phyloP scores from a whole-genome alignment of 2,113 vertebrate species.

The Tragelaphus scriptus region DNA sequence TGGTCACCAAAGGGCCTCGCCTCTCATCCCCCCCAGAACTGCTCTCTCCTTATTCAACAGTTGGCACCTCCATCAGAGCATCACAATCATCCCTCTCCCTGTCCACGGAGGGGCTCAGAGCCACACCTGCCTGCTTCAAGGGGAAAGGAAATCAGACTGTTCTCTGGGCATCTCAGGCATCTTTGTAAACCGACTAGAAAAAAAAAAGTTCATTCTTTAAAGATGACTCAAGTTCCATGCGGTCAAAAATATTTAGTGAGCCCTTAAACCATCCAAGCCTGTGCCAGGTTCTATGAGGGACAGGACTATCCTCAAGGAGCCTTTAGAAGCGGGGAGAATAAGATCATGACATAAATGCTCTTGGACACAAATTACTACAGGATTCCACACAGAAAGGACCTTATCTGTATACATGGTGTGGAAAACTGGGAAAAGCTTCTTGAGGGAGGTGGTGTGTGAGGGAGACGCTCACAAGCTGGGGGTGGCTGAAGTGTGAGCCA shows the following conservation, averaged over 20 bases:
- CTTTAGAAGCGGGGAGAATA: background rate
- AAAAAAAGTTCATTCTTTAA: background rate
- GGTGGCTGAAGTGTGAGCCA: no score
- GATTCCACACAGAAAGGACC: background rate
- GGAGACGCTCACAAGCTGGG: background rate
- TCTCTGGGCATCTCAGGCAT: background rate
- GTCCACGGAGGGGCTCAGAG: rapidly evolving
- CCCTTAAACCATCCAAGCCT: background rate
- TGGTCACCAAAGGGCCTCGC: no score
- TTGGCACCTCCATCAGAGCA: background rate
- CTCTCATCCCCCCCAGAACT: background rate
- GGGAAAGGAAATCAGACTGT: background rate
- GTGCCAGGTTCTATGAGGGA: background rate
- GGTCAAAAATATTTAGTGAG: background rate
- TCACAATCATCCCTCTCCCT: background rate
- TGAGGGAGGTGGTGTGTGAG: background rate
- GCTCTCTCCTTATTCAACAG: background rate
- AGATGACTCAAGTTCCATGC: background rate
- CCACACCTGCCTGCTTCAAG: background rate
- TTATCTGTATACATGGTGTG: no score
- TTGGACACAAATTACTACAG: background rate
- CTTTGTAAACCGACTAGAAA: background rate
- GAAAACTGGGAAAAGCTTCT: background rate
- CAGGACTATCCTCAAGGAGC: background rate
- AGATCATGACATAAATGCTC: background rate